Percentiles rank a stretch among this genome's conserved stretches.
phyloP scores from a whole-genome alignment of 2,888 invertebrate species.

The Linyphia triangularis region DNA sequence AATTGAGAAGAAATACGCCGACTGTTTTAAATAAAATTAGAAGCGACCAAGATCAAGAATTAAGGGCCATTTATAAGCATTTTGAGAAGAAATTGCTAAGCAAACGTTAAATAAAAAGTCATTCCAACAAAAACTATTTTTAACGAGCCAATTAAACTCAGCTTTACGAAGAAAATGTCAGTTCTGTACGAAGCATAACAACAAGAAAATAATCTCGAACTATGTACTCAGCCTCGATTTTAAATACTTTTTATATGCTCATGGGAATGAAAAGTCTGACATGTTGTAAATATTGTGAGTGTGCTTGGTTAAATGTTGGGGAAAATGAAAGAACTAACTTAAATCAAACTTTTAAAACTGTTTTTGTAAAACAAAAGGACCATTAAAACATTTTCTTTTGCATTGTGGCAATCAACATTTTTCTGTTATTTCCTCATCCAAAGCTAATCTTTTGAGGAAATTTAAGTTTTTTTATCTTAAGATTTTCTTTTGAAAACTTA shows the following conservation, averaged over 20 bases:
- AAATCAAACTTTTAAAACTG: not conserved
- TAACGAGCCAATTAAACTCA: constrained; percentile 32
- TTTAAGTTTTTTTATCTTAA: not conserved
- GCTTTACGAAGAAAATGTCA: constrained; percentile 14
- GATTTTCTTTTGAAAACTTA: not conserved
- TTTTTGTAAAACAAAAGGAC: constrained; percentile 16
- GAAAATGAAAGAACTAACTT: not conserved
- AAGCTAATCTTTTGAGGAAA: not conserved
- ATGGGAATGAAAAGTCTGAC: constrained; percentile 11
- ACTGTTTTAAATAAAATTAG: constrained; percentile 17
- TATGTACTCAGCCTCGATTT: constrained; percentile 1
- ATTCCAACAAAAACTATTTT: not conserved
- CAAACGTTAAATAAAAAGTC: not conserved
- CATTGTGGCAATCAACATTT: not conserved
- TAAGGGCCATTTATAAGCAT: not conserved
- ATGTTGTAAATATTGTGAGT: not conserved
- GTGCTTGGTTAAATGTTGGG: not conserved
- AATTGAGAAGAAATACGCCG: not conserved
- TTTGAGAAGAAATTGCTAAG: constrained; percentile 9
- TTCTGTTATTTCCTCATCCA: not conserved
- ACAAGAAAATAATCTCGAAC: not conserved
- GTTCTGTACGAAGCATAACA: not conserved
- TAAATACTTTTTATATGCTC: not conserved
- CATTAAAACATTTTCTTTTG: not conserved
- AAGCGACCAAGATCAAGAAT: not conserved